These are phyloP conservation scores for Corydoras sp. DNA, from an alignment of 2,113 vertebrate species.

Conservation along the genomic window DNA sequence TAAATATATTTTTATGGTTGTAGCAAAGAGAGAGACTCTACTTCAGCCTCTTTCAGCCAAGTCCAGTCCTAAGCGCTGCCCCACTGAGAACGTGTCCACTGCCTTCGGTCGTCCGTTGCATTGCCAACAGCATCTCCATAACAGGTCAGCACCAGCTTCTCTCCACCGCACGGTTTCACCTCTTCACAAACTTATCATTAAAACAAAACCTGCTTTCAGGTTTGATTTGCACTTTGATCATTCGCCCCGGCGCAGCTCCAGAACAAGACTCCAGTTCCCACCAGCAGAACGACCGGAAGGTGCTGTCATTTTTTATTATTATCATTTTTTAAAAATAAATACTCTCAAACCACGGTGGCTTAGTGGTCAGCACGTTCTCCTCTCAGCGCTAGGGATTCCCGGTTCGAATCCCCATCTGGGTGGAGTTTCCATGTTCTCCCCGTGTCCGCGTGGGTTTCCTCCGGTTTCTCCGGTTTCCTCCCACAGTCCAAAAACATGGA, in stretches of 20 bases:
- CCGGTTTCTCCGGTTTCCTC: no score
- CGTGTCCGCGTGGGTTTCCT: no score
- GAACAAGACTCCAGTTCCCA: conserved; percentile 79
- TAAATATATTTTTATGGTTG: conserved; percentile 13
- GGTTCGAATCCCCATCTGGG: no score
- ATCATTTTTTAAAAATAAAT: no score
- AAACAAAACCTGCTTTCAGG: conserved; percentile 48
- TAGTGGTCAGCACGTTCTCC: no score
- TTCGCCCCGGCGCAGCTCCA: conserved; percentile 64
- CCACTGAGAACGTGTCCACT: conserved; percentile 89
- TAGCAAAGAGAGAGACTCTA: conserved; percentile 87
- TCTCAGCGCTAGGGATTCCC: no score
- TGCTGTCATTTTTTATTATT: conserved; percentile 46
- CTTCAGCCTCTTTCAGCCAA: conserved; percentile 76
- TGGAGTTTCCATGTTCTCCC: no score
- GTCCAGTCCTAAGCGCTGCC: conserved; percentile 92
- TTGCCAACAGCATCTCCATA: conserved; percentile 67
- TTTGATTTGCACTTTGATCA: conserved; percentile 72
- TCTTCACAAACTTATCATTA: background rate
- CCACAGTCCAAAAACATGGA: no score
- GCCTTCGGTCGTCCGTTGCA: conserved; percentile 81
- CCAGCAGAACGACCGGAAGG: conserved; percentile 69
- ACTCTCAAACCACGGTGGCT: no score
- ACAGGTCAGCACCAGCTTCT: conserved; percentile 59
- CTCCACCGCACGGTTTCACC: background rate